These are phyloP conservation scores for Gorsachius goisagi DNA, from an alignment of 2,113 vertebrate species.

Conservation along the genomic window DNA sequence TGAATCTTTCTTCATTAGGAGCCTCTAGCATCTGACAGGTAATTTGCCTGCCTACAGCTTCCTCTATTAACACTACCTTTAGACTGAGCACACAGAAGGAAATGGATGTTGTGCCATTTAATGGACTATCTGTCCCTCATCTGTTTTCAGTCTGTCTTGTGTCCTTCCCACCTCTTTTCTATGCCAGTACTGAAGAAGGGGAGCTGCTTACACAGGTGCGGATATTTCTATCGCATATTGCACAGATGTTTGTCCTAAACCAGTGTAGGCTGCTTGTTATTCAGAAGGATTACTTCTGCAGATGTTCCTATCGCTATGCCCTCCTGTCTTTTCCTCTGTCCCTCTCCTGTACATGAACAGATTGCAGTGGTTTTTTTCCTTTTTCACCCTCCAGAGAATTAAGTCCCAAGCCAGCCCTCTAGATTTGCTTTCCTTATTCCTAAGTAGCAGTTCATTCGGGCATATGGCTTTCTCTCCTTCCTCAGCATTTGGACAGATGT, in stretches of 20 bases:
- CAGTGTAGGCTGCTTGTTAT: neutral
- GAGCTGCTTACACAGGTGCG: fast-evolving
- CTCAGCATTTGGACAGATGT: conserved; percentile 23
- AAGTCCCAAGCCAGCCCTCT: neutral
- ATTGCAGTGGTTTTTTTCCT: neutral
- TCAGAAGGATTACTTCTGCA: neutral
- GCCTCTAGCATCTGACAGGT: conserved; percentile 31
- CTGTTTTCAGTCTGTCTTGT: neutral
- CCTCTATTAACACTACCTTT: neutral
- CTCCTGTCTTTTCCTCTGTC: neutral
- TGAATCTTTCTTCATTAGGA: conserved; percentile 47
- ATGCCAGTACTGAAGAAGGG: neutral
- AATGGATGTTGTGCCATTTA: conserved; percentile 11
- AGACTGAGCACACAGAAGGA: neutral
- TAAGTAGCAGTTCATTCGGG: neutral
- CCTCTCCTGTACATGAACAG: neutral
- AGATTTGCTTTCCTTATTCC: neutral
- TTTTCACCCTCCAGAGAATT: neutral
- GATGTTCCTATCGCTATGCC: neutral
- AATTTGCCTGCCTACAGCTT: conserved; percentile 46
- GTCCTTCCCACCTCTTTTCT: neutral
- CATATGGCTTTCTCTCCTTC: neutral
- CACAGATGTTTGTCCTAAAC: neutral
- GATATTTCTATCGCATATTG: neutral
- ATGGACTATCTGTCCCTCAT: neutral